These are phyloP conservation scores for Dasyurus viverrinus DNA, from an alignment of 2,113 vertebrate species.

Conservation along the genomic window DNA sequence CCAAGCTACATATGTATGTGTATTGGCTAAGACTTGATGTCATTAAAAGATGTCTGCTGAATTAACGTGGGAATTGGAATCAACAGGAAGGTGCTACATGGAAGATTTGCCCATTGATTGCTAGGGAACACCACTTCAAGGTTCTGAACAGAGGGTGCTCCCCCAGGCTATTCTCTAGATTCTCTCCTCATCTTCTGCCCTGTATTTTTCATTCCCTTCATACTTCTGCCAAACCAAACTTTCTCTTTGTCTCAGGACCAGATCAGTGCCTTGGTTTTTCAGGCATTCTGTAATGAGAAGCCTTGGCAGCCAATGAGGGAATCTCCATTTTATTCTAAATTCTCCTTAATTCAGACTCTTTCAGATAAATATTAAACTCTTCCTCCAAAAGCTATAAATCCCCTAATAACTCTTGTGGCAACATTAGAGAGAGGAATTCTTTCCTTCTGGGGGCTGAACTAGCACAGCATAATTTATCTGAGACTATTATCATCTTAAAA, in stretches of 20 bases:
- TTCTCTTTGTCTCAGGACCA: slow-evolving; percentile 40
- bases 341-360: slow-evolving; percentile 54
- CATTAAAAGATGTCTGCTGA: slow-evolving; percentile 44
- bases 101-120: slow-evolving; percentile 38
- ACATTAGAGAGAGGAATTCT: slow-evolving; percentile 56
- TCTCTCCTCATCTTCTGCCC: slow-evolving; percentile 41
- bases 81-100: slow-evolving; percentile 21
- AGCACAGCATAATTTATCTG: slow-evolving; percentile 71
- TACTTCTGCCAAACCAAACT: slow-evolving; percentile 55
- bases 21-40: slow-evolving; percentile 45
- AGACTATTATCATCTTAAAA: slow-evolving; percentile 62
- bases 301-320: slow-evolving; percentile 65
- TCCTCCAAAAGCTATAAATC: slow-evolving; percentile 72
- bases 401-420: slow-evolving; percentile 59
- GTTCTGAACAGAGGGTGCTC: slow-evolving; percentile 11
- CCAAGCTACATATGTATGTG: neutral
- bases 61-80: slow-evolving; percentile 37
- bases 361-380: slow-evolving; percentile 71
- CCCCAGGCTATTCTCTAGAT: slow-evolving; percentile 30
- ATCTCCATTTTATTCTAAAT: slow-evolving; percentile 73
- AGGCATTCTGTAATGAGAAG: slow-evolving; percentile 54
- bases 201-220: slow-evolving; percentile 53
- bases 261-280: slow-evolving; percentile 57
- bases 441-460: slow-evolving; percentile 66
- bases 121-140: neutral